Percentiles rank a stretch among this genome's conserved stretches.
Conservation (phyloP, 2,888 invertebrate genomes). For the Drosophila stalkeri region DNA sequence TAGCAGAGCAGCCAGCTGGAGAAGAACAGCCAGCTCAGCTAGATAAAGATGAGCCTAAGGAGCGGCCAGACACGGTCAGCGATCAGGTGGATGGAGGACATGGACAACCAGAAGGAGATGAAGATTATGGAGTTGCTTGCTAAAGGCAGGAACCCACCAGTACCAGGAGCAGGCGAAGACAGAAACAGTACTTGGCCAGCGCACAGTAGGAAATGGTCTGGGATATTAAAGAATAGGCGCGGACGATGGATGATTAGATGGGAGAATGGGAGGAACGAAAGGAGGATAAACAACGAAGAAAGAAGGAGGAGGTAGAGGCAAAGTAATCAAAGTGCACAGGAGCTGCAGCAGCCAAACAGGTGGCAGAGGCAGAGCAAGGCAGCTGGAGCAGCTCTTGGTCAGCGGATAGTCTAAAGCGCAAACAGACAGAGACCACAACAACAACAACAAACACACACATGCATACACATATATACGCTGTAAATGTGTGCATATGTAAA, state of each 20-base stretch:
- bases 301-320: background rate
- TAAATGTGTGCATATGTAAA: conserved; percentile 1
- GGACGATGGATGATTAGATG: background rate
- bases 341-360: conserved; percentile 18
- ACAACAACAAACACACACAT: background rate
- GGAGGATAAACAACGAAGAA: background rate
- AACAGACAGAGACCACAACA: conserved; percentile 2
- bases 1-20: background rate
- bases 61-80: background rate
- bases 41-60: background rate
- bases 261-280: background rate
- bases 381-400: background rate
- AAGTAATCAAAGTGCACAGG: no score
- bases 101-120: background rate
- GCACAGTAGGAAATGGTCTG: no score
- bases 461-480: background rate
- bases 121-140: background rate
- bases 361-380: background rate
- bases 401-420: conserved; percentile 27
- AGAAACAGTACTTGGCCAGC: no score
- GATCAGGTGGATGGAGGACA: background rate
- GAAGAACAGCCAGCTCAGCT: background rate
- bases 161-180: background rate
- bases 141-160: background rate
- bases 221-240: background rate